Base-by-base conservation (phyloP, 2,113 vertebrate genomes). In the Petrocephalus zakoni region DNA sequence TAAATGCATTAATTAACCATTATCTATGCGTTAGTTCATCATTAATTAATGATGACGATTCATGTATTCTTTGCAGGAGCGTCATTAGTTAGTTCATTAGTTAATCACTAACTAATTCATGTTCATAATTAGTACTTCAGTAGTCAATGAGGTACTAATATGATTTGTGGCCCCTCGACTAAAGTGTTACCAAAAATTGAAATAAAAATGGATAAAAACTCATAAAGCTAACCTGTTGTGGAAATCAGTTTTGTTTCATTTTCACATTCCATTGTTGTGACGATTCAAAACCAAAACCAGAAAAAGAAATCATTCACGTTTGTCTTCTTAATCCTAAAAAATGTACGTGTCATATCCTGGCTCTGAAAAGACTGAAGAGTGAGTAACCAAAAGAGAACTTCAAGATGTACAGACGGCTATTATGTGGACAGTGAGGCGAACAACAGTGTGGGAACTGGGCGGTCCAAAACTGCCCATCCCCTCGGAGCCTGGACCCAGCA, bases 321-420 rank as follows among this genome's bases (percentile, higher is more conserved):
- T 94, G 93, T 94, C 92, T 93, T 95, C 92, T 92, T 19, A 91
- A 95, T 92, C 92, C 92, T 94, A 95, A 92, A 95, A 88, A 81
- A 90, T 46, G 93, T 93, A 93, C 37, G 49, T 21, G 49, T n/a
- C 37, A 84, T 46, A 84, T 11, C 17, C 34, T 42, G 72, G 15
- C 34, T 75, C 1, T 78, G 42, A 84, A 84, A 51, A 51, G 42
- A 2, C 47, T 51, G 47, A 10, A 47, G 42, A 51, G 53, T 81
- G 84, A 52, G 91, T 89, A 90, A 92, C 92, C 17, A 78, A 42
- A 92, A 89, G 88, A 85, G 49, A 89, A 19, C 34, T 78, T 75
- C 10, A 37, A 37, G 2, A 75, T 75, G 82, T 78, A 51, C 19
- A 47, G 5, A 47, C 8, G n/a, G 7, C 21, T 42, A 83, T 52